These are phyloP conservation scores for Dinomys branickii DNA, from an alignment of 2,113 vertebrate genomes.

Conservation along the genomic window DNA sequence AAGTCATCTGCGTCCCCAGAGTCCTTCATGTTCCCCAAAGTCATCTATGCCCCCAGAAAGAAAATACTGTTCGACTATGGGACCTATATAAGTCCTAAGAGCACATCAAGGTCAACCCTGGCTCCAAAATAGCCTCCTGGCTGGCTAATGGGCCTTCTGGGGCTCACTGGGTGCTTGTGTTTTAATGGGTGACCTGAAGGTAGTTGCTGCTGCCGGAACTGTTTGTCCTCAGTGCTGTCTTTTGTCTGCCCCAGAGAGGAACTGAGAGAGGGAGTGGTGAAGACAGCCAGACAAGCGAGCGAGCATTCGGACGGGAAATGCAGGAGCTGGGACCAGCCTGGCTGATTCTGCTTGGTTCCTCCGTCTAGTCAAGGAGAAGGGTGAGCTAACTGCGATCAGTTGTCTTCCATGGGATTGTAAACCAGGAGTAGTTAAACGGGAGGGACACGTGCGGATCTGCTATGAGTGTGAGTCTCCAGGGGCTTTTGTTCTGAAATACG, in stretches of 20 bases:
- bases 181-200: background rate
- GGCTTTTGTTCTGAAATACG: background rate
- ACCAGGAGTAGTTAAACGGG: background rate
- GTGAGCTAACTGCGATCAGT: background rate
- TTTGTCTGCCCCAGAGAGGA: background rate
- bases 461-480: background rate
- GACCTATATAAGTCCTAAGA: background rate
- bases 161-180: background rate
- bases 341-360: background rate
- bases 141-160: background rate
- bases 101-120: background rate
- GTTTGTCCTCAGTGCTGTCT: background rate
- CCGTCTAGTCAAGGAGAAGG: background rate
- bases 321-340: background rate
- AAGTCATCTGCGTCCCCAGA: background rate
- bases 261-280: background rate
- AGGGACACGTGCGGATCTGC: background rate
- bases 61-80: background rate
- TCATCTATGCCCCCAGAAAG: background rate
- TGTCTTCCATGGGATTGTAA: too few relatives aligned
- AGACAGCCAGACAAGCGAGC: background rate
- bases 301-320: background rate
- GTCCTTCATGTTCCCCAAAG: too few relatives aligned
- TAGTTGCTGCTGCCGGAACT: background rate
- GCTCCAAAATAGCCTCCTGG: background rate